These are phyloP conservation scores for Podarcis lilfordi DNA, from an alignment of 2,797 vertebrate species.

Conservation along the genomic window DNA sequence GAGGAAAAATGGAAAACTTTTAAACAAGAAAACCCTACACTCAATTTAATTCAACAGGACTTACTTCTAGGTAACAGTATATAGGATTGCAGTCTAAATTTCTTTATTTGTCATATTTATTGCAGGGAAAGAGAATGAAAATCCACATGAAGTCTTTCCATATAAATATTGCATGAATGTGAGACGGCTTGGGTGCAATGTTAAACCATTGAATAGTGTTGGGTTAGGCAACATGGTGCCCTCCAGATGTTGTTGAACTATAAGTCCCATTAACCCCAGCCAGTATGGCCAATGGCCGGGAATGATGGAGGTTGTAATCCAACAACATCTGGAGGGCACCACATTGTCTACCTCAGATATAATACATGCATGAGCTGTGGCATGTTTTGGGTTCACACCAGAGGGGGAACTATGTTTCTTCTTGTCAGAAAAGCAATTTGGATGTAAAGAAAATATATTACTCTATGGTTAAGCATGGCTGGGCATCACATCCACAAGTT, in stretches of 20 bases:
- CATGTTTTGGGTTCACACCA: background rate
- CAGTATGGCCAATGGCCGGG: too few species aligned
- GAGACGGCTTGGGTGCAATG: background rate
- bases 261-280: too few species aligned
- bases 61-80: background rate
- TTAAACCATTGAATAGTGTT: background rate
- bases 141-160: conserved; percentile 32
- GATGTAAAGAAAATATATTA: too few species aligned
- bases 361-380: background rate
- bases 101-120: background rate
- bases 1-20: conserved; percentile 25
- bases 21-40: background rate
- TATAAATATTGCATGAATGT: conserved; percentile 43
- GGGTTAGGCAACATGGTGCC: too few species aligned
- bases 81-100: conserved; percentile 5
- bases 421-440: too few species aligned
- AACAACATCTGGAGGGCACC: too few species aligned
- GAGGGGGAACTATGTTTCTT: background rate
- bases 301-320: too few species aligned
- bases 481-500: background rate
- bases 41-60: background rate
- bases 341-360: too few species aligned
- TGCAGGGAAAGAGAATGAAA: conserved; percentile 27
- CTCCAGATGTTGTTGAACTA: too few species aligned
- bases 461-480: background rate